phyloP scores from a whole-genome alignment of 2,797 vertebrate genomes.

The Macropodus opercularis region DNA sequence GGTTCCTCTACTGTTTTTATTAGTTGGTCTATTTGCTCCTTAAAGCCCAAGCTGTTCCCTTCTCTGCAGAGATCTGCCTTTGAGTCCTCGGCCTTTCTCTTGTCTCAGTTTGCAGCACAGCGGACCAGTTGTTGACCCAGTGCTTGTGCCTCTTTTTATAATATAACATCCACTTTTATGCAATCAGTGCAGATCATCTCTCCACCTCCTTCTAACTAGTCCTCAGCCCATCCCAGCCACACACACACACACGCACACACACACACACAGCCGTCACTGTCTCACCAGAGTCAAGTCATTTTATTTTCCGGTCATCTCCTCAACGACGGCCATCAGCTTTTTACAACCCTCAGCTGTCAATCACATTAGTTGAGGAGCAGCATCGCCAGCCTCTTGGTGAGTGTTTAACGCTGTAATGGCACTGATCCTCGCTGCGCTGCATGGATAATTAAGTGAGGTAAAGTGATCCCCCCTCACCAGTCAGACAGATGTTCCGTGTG shows the following conservation, averaged over 20 bases:
- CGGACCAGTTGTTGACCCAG: slow-evolving; percentile 17
- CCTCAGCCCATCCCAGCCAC: slow-evolving; percentile 52
- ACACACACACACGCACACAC: slow-evolving; percentile 20
- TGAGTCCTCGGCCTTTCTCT: slow-evolving; percentile 10
- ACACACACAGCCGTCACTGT: slow-evolving; percentile 17
- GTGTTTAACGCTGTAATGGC: slow-evolving; percentile 63
- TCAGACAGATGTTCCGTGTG: slow-evolving; percentile 60
- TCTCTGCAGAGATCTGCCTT: slow-evolving; percentile 2
- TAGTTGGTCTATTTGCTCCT: slow-evolving; percentile 4
- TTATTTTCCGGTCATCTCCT: slow-evolving; percentile 66
- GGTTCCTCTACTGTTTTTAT: slow-evolving; percentile 16
- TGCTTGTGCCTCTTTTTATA: slow-evolving; percentile 40
- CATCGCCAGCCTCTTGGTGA: slow-evolving; percentile 46
- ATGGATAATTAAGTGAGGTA: slow-evolving; percentile 63
- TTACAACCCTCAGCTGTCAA: slow-evolving; percentile 66
- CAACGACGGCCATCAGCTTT: slow-evolving; percentile 56
- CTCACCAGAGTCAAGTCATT: slow-evolving; percentile 51
- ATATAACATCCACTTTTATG: slow-evolving; percentile 60
- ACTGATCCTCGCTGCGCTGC: slow-evolving; percentile 46
- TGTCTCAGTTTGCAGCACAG: slow-evolving; percentile 15
- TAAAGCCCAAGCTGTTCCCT: slow-evolving; percentile 3
- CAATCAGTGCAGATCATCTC: slow-evolving; percentile 27
- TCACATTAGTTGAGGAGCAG: slow-evolving; percentile 65
- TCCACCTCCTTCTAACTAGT: slow-evolving; percentile 31
- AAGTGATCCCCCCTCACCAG: slow-evolving; percentile 40